Evolutionary conservation across 1,140 invertebrate species (phyloP), one percentile per base, ranked within the genome.

Genomic region (Idris sp.): DNA sequence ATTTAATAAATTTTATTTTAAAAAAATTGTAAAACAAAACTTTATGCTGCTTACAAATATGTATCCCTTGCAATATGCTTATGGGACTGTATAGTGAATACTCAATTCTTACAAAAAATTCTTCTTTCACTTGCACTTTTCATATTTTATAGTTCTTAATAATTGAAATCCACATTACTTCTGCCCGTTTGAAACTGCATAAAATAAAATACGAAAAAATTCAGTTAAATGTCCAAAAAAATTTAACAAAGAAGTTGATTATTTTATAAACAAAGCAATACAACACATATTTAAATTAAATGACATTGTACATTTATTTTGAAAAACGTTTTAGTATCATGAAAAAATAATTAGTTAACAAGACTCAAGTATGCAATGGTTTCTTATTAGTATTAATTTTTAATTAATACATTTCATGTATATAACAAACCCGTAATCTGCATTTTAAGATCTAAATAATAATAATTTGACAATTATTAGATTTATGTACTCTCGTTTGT

Each of bases 151-250:
- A 4, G 15, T 36, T 36, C n/a, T n/a, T n/a, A n/a, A n/a, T n/a
- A n/a, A n/a, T n/a, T n/a, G n/a, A n/a, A n/a, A n/a, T 36, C 14
- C 11, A 14, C 14, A 36, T 15, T 30, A 56, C 33, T 72, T 72
- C n/a, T 40, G 41, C 41, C 49, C 25, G 49, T 59, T 71, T 53
- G 56, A 61, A 71, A 54, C 54, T 13, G 15, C 26, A 54, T 61
- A 22, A 40, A 28, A 44, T 71, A 43, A 14, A 11, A 35, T 18
- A 40, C 35, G 30, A 49, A 38, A 56, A 25, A 40, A 56, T 72
- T 41, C 62, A 56, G 13, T 25, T 43, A 28, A 54, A 14, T 72
- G 49, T 62, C 49, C 58, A 36, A 46, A 31, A 54, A 59, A 69
- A 25, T n/a, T 59, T 54, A 49, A 19, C 46, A 10, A 56, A 53